Percentiles rank a stretch among this genome's conserved stretches.
phyloP scores from a whole-genome alignment of 92 coral and sea anemone genomes.

The Bergia sp. region DNA sequence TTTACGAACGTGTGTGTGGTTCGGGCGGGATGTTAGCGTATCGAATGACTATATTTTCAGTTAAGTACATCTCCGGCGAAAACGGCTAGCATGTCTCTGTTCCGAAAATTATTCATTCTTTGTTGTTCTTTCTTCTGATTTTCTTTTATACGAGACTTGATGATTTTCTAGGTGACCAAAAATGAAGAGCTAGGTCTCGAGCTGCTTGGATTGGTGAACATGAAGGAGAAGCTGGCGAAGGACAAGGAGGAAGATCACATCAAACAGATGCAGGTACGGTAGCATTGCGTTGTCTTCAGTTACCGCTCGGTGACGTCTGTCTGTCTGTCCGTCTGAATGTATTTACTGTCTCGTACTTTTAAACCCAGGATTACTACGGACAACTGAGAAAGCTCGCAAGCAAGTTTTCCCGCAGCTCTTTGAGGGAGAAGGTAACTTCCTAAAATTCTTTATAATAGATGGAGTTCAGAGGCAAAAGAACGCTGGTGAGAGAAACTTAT shows the following conservation, averaged over 20 bases:
- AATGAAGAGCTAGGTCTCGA: conserved; percentile 90
- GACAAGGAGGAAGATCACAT: conserved; percentile 83
- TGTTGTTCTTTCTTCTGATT: not conserved
- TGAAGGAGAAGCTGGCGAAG: conserved; percentile 66
- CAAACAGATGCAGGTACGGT: conserved; percentile 82
- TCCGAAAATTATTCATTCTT: no score
- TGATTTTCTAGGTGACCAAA: conserved; percentile 53
- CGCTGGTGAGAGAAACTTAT: no score
- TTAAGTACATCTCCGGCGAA: no score
- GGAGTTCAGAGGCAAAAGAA: not conserved
- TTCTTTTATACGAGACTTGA: not conserved
- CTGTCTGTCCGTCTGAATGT: not conserved
- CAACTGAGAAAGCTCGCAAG: conserved; percentile 81
- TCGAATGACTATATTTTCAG: no score
- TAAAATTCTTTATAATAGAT: not conserved
- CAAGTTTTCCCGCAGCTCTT: conserved; percentile 83
- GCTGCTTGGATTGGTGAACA: conserved; percentile 69
- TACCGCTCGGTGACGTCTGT: not conserved
- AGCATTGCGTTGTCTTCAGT: no score
- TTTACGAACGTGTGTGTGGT: no score
- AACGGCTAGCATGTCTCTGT: no score
- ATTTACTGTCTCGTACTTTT: not conserved
- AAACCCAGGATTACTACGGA: conserved; percentile 75
- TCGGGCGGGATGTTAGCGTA: no score
- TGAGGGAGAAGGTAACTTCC: conserved; percentile 72